Percentiles rank a stretch among this genome's conserved stretches.
phyloP scores from a whole-genome alignment of 2,888 invertebrate species.

The Bellardia bayeri region DNA sequence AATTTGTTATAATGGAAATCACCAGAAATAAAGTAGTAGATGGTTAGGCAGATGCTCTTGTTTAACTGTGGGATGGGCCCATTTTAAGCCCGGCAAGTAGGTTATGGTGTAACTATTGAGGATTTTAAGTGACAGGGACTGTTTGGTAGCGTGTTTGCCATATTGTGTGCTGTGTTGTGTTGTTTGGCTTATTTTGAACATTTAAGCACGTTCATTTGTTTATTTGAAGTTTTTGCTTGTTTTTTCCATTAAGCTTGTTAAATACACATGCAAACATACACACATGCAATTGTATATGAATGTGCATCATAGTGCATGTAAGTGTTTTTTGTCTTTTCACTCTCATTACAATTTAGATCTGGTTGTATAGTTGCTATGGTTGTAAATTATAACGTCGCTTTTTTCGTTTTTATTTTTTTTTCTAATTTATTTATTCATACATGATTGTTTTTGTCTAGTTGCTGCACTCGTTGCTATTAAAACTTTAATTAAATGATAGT shows the following conservation, averaged over 20 bases:
- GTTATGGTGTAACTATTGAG: no score
- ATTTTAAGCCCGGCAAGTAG: no score
- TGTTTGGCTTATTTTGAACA: slow-evolving; percentile 47
- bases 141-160: no score
- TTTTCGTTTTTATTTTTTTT: neutral
- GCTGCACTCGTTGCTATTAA: neutral
- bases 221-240: slow-evolving; percentile 34
- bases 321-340: neutral
- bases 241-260: neutral
- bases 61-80: no score
- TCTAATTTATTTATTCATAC: no score
- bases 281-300: neutral
- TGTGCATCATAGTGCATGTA: no score
- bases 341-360: slow-evolving; percentile 1
- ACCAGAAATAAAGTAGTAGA: no score
- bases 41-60: no score
- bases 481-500: neutral
- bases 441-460: neutral
- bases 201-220: slow-evolving; percentile 55
- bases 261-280: neutral
- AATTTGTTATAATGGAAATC: no score
- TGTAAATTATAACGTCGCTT: neutral
- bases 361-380: slow-evolving; percentile 13
- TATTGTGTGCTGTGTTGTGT: neutral
- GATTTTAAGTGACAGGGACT: no score